phyloP scores from a whole-genome alignment of 2,113 vertebrate species.

The Formicarius rufipectus region DNA sequence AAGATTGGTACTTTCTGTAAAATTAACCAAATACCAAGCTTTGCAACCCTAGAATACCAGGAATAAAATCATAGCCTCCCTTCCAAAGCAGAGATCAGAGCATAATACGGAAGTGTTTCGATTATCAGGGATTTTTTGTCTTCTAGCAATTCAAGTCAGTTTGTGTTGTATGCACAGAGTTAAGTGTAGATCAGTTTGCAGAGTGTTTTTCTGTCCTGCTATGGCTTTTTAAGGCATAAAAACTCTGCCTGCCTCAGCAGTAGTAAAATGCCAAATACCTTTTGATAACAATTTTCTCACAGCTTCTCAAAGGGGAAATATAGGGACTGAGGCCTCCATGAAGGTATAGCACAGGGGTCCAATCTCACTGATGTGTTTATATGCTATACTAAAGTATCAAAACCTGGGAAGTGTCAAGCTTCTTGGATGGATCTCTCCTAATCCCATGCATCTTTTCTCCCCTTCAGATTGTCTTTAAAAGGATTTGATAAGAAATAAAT shows the following conservation, averaged over 20 bases:
- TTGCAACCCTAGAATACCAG: neutral
- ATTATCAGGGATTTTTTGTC: neutral
- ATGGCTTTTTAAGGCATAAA: neutral
- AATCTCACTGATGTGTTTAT: neutral
- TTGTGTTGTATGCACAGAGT: neutral
- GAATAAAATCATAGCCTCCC: neutral
- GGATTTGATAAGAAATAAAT: neutral
- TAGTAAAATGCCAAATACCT: neutral
- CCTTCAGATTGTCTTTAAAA: neutral
- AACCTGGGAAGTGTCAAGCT: neutral
- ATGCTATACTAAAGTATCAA: neutral
- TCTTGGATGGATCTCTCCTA: neutral
- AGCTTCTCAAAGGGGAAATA: neutral
- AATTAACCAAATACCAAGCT: neutral
- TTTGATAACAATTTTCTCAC: neutral
- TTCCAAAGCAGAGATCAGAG: neutral
- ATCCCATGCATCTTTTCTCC: neutral
- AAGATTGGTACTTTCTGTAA: neutral
- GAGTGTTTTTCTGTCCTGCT: neutral
- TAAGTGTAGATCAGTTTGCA: neutral
- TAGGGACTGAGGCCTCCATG: neutral
- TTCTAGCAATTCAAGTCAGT: neutral
- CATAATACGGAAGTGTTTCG: neutral
- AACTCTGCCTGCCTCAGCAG: neutral
- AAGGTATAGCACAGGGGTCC: neutral